These are phyloP conservation scores for Ophioninae sp. DNA, from an alignment of 2,888 invertebrate species.

Conservation along the genomic window DNA sequence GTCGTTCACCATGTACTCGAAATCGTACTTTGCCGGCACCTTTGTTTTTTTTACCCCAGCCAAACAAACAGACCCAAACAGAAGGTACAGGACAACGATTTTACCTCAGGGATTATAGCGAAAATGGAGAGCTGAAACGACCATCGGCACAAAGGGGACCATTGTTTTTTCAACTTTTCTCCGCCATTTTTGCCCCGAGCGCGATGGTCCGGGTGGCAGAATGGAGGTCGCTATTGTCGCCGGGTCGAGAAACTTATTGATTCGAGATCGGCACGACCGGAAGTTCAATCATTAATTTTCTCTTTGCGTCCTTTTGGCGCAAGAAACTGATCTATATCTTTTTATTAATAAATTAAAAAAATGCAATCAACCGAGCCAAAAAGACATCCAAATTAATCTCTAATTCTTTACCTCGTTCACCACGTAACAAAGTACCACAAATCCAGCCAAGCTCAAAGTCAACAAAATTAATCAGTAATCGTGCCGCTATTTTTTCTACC, in stretches of 20 bases:
- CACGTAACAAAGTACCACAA: too few relatives aligned
- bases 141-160: background rate
- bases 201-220: background rate
- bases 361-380: too few relatives aligned
- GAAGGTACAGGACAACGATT: background rate
- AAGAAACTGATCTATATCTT: too few relatives aligned
- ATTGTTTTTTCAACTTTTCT: background rate
- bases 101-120: background rate
- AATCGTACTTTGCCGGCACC: conserved; percentile 81
- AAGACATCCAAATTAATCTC: too few relatives aligned
- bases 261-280: background rate
- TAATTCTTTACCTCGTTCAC: too few relatives aligned
- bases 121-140: background rate
- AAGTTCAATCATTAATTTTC: background rate
- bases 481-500: too few relatives aligned
- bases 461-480: too few relatives aligned
- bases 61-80: background rate
- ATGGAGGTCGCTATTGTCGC: background rate
- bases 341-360: too few relatives aligned
- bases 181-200: background rate
- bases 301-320: background rate
- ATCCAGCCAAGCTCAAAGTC: too few relatives aligned
- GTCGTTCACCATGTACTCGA: conserved; percentile 80
- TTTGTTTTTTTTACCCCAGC: conserved; percentile 58
- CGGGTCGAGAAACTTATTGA: background rate